A percentile compares a stretch with the other conserved stretches of the same genome.
Conservation (phyloP, 2,797 vertebrate genomes). For the Leptatherina wallacei region DNA sequence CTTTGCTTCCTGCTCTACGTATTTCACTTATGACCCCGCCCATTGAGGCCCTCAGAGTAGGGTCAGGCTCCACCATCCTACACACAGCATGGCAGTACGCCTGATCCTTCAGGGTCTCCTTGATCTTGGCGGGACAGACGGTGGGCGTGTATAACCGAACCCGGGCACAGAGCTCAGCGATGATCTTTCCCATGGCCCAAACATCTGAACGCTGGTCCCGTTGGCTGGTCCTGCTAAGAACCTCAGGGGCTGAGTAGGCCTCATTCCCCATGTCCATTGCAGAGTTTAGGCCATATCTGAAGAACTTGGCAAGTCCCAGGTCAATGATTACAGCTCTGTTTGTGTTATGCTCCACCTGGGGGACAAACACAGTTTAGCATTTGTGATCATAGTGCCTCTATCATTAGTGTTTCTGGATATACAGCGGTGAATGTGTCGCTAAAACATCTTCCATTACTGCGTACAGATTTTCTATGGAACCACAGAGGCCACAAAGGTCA, state of each 20-base stretch:
- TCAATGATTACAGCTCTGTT: constrained; percentile 84
- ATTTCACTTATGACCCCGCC: constrained; percentile 71
- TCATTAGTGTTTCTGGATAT: neutral
- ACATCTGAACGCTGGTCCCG: constrained; percentile 80
- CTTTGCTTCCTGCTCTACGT: constrained; percentile 40
- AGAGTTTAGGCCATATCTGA: constrained; percentile 71
- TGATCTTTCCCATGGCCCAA: constrained; percentile 86
- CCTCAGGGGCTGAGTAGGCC: constrained; percentile 82
- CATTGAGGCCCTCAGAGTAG: constrained; percentile 67
- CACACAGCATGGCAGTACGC: constrained; percentile 68
- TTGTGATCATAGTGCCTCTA: neutral
- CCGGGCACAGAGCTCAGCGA: constrained; percentile 78
- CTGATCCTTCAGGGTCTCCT: constrained; percentile 66
- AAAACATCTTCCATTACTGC: too few species aligned
- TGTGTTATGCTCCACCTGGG: constrained; percentile 81
- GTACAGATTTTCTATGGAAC: too few species aligned
- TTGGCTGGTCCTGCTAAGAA: constrained; percentile 55
- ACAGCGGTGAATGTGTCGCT: too few species aligned
- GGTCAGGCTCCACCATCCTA: constrained; percentile 74
- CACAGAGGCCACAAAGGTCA: too few species aligned
- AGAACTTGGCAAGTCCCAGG: constrained; percentile 83
- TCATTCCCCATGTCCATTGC: constrained; percentile 79
- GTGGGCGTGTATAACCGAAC: constrained; percentile 74
- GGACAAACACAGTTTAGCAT: constrained; percentile 22
- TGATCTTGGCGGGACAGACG: constrained; percentile 74